Percentiles rank a stretch among this genome's conserved stretches.
Evolutionary conservation across 1,140 invertebrate species (phyloP).

Genomic region (Limonius californicus): DNA sequence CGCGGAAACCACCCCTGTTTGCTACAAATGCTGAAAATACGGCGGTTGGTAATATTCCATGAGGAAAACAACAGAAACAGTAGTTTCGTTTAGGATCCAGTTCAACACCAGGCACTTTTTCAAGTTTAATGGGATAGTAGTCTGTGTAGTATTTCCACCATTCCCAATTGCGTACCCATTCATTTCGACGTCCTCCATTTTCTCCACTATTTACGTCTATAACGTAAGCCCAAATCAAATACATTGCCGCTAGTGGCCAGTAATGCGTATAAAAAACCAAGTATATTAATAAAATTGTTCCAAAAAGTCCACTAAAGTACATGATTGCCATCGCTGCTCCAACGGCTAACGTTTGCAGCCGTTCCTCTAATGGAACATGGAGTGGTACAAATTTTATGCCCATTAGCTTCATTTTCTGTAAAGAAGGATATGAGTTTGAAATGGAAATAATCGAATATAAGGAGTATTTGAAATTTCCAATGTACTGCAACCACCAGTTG

Average conservation of each 20-base stretch:
- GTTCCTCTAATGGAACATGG: conserved; percentile 63
- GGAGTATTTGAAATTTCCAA: too few species aligned
- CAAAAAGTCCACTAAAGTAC: conserved; percentile 57
- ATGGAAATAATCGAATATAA: too few species aligned
- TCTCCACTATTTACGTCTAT: conserved; percentile 11
- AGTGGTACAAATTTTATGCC: too few species aligned
- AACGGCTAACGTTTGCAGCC: conserved; percentile 75
- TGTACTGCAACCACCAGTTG: too few species aligned
- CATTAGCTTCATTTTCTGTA: too few species aligned
- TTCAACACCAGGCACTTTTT: conserved; percentile 68
- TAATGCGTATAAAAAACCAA: conserved; percentile 53
- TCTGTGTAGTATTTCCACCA: conserved; percentile 64
- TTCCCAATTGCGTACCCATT: conserved; percentile 62
- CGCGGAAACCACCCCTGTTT: background rate
- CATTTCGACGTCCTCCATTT: conserved; percentile 32
- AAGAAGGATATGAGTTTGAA: too few species aligned
- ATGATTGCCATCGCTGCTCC: conserved; percentile 63
- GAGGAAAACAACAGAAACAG: conserved; percentile 81
- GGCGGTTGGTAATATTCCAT: conserved; percentile 60
- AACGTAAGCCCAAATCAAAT: conserved; percentile 60
- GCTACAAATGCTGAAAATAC: conserved; percentile 1
- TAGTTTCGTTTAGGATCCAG: conserved; percentile 76
- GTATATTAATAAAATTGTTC: conserved; percentile 51
- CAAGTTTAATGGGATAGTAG: conserved; percentile 77
- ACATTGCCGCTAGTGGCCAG: conserved; percentile 55